These are phyloP conservation scores for Onychomys torridus DNA, from an alignment of 2,797 vertebrate species.

Conservation along the genomic window DNA sequence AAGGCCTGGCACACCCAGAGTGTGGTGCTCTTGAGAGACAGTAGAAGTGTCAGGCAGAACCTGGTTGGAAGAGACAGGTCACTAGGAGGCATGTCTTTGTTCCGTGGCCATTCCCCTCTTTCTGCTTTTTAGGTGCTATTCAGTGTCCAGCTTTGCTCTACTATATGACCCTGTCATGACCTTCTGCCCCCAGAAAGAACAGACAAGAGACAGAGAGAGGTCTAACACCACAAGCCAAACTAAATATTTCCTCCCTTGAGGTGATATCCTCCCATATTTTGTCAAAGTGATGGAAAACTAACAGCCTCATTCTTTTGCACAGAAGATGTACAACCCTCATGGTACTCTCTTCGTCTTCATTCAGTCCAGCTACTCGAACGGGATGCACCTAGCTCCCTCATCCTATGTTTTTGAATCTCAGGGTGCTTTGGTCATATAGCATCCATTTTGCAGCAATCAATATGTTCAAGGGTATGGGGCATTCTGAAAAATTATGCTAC, in stretches of 20 bases:
- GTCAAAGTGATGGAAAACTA: background rate
- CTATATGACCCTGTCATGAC: background rate
- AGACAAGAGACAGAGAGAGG: background rate
- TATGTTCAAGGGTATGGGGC: background rate
- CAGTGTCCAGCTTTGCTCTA: background rate
- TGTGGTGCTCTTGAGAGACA: background rate
- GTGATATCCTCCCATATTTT: background rate
- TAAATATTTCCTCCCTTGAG: background rate
- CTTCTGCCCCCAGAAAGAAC: background rate
- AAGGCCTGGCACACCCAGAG: background rate
- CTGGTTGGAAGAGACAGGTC: background rate
- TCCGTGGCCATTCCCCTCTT: background rate
- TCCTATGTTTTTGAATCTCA: slow-evolving; percentile 5
- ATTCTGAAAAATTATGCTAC: background rate
- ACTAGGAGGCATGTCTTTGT: background rate
- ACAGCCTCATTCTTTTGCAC: background rate
- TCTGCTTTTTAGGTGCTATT: background rate
- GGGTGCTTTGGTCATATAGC: background rate
- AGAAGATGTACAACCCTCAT: background rate
- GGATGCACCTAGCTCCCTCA: slow-evolving; percentile 22
- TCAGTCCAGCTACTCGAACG: background rate
- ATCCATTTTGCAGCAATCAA: slow-evolving; percentile 17
- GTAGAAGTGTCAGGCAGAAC: background rate
- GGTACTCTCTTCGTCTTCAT: background rate
- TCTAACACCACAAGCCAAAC: background rate